A percentile compares a stretch with the other conserved stretches of the same genome.
Evolutionary conservation across 2,113 vertebrate genomes (phyloP).

Genomic region (Anolis sagrei): DNA sequence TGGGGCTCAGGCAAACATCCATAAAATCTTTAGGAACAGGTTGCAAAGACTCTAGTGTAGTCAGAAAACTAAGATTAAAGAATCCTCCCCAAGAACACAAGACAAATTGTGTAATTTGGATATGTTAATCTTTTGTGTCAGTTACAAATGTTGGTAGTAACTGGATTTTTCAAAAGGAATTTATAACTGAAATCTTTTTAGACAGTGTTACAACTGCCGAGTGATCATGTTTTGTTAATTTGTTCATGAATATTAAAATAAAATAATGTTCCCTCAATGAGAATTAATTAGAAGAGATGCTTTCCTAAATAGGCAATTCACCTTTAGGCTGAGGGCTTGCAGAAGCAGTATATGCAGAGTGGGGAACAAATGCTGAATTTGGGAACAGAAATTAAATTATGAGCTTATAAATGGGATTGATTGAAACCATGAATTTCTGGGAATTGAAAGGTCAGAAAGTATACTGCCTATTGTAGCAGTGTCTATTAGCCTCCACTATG

Average conservation of each 20-base stretch:
- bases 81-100: neutral
- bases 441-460: too few species aligned
- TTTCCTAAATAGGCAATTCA: neutral
- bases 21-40: constrained; percentile 16
- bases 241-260: neutral
- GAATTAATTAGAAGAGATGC: neutral
- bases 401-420: neutral
- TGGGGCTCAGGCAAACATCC: neutral
- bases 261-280: neutral
- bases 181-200: neutral
- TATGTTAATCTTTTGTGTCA: neutral
- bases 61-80: constrained; percentile 18
- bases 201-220: neutral
- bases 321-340: neutral
- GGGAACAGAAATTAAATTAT: neutral
- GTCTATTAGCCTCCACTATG: neutral
- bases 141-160: neutral
- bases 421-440: too few species aligned
- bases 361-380: neutral
- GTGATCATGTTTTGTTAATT: neutral
- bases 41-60: neutral
- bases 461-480: neutral
- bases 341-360: neutral
- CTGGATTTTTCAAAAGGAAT: neutral
- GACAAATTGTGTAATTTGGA: neutral